Base-by-base conservation (phyloP, 2,797 vertebrate species). In the Aldrovandia affinis region DNA sequence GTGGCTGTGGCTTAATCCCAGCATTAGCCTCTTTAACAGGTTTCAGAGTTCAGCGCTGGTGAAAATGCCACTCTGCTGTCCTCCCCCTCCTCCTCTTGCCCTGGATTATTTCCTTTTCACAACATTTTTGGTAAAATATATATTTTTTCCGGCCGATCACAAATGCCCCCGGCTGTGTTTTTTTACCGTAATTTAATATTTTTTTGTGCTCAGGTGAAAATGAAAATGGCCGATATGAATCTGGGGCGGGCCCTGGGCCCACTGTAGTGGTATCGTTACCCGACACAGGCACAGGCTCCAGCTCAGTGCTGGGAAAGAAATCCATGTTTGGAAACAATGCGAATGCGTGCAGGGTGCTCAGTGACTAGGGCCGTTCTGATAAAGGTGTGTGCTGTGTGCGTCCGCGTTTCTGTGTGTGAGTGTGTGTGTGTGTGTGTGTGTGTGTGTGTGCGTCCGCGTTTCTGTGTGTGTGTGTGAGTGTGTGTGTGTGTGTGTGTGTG, bases 1-100 rank as follows among this genome's bases (percentile, higher is more conserved):
- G 33, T 22, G 22, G 39, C 54, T 42, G 83, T 70, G 47, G 83
- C 77, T 80, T 84, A 84, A 84, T 84, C 83, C 83, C 63, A 39
- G 59, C 78, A 84, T 84, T 84, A 84, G 77, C 59, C 83, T 70
- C 78, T 55, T 70, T 44, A 57, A 61, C 61, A 80, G 42, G 63
- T 12, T 63, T 28, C 61, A 9, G n/a, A 65, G 63, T 65, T 61
- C 57, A 22, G 57, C 3, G 30, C 12, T 57, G 3, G 3, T 73
- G 68, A 73, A 73, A 73, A 18, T 20, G 1, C 68, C 20, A n/a
- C 44, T 12, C 22, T 39, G 10, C 30, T 42, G 52, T 39, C 39
- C 14, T 4, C 30, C 30, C 14, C 33, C 0, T 28, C n/a, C 12
- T 8, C 30, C 8, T 8, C 22, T 25, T 6, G 0, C 59, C 22